phyloP scores from a whole-genome alignment of 2,888 invertebrate genomes.

The Sericinus montela region DNA sequence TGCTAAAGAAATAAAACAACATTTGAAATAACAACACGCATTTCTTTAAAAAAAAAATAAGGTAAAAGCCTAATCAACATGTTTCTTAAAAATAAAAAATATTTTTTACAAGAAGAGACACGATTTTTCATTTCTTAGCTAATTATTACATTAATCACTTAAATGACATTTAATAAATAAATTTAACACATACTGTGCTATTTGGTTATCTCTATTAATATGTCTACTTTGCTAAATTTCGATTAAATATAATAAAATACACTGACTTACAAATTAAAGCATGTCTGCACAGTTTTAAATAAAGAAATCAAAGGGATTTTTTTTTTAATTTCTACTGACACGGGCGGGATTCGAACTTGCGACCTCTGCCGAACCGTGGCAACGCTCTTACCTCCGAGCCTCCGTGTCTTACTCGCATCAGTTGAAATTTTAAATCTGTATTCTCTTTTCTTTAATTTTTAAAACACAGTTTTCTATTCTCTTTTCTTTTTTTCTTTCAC shows the following conservation, averaged over 20 bases:
- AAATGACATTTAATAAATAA: constrained; percentile 21
- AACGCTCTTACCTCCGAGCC: no score
- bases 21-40: constrained; percentile 51
- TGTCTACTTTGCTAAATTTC: background rate
- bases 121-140: constrained; percentile 10
- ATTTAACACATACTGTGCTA: constrained; percentile 11
- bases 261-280: constrained; percentile 7
- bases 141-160: constrained; percentile 14
- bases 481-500: no score
- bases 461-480: no score
- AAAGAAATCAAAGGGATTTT: no score
- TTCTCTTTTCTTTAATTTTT: no score
- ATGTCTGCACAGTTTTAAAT: no score
- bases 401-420: no score
- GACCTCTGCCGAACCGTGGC: no score
- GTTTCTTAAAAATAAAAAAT: constrained; percentile 3
- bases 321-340: no score
- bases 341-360: no score
- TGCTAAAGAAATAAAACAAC: constrained; percentile 42
- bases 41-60: constrained; percentile 36
- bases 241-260: background rate
- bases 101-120: constrained; percentile 17
- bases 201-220: constrained; percentile 11
- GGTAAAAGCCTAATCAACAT: constrained; percentile 11
- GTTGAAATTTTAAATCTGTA: no score